These are phyloP conservation scores for Staurois parvus DNA, from an alignment of 2,797 vertebrate species.

Conservation along the genomic window DNA sequence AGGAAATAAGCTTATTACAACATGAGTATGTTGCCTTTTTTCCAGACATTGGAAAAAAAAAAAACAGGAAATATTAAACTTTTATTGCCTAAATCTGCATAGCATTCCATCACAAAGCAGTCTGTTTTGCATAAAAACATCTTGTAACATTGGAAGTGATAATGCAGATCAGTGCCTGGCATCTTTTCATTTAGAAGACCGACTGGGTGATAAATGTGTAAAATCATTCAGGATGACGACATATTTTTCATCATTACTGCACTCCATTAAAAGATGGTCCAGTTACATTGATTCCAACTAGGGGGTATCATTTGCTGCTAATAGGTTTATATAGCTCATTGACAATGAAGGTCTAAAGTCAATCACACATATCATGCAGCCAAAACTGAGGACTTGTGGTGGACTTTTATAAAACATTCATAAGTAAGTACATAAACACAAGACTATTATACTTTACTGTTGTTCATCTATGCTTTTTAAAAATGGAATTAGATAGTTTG, in stretches of 20 bases:
- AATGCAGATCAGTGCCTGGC: slow-evolving; percentile 71
- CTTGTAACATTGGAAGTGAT: background rate
- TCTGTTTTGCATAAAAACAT: slow-evolving; percentile 60
- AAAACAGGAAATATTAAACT: background rate
- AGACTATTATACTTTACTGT: background rate
- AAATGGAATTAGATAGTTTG: background rate
- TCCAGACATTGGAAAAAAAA: background rate
- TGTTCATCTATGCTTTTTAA: background rate
- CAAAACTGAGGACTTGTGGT: background rate
- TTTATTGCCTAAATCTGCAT: background rate
- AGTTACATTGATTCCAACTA: slow-evolving; percentile 89
- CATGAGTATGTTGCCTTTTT: background rate
- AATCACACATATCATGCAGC: slow-evolving; percentile 73
- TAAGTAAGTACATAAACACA: background rate
- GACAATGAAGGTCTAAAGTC: slow-evolving; percentile 81
- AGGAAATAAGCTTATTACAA: background rate
- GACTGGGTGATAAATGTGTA: slow-evolving; percentile 91
- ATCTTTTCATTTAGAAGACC: slow-evolving; percentile 78
- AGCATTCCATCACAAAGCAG: background rate
- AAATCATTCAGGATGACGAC: slow-evolving; percentile 84
- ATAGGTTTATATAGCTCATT: slow-evolving; percentile 80
- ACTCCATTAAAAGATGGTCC: slow-evolving; percentile 89
- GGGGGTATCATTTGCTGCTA: slow-evolving; percentile 83
- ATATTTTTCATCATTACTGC: slow-evolving; percentile 99
- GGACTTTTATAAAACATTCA: background rate